Evolutionary conservation across 1,140 invertebrate genomes (phyloP), one percentile per base, ranked within the genome.

Genomic region (Drosophila suzukii): DNA sequence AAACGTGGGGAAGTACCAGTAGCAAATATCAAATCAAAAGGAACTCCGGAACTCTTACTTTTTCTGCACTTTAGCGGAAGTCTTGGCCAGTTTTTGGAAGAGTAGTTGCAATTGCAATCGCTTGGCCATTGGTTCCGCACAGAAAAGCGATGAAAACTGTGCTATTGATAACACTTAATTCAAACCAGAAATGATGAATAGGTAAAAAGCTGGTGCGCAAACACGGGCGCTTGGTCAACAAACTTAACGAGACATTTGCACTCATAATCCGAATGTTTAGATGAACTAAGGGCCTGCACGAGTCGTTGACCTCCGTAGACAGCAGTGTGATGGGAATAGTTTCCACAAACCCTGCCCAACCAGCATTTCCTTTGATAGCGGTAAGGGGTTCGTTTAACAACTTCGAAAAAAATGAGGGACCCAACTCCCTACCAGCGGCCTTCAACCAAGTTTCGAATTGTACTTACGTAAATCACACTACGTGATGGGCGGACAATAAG

Each of bases 401-500:
- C 12, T 24, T 24, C 4, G 20, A 17, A 46, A 46, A 20, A 24
- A 13, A 6, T 0, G 24, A 46, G 12, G 0, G 10, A 11, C 32
- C 15, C 27, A 41, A 12, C 15, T 24, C 24, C 49, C 34, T 7
- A 32, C 4, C 15, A 30, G 32, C 46, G 53, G 66, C 71, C 75
- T 73, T 73, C 39, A 41, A 50, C 39, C 27, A 58, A 32, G 56
- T 66, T 60, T 44, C 39, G 17, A 38, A 38, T 15, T 44, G 50
- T 49, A 68, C 58, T 80, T 79, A 79, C 78, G 53, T 76, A 81
- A 73, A 81, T n/a, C 49, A 10, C 17, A 44, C 36, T 53, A 62
- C 61, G 66, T 62, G 60, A 66, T 59, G 50, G 55, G 20, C 41
- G 20, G 27, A 27, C 44, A 11, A 30, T 55, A 60, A 49, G 24